These are phyloP conservation scores for Mythimna ferrago DNA, from an alignment of 2,888 invertebrate species.

Conservation along the genomic window DNA sequence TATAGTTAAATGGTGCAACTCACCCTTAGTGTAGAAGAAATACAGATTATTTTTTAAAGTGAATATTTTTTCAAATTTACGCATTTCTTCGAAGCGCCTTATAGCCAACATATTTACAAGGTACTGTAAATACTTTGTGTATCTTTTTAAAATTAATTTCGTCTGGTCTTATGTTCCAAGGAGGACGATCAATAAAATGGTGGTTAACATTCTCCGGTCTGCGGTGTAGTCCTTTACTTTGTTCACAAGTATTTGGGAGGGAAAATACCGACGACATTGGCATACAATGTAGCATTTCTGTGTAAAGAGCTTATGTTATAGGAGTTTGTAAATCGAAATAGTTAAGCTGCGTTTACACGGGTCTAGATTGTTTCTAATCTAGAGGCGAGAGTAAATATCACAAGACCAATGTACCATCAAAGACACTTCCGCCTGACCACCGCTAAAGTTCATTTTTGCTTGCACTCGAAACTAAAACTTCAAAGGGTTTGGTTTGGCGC, in stretches of 20 bases:
- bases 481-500: no score
- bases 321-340: slow-evolving; percentile 11
- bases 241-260: background rate
- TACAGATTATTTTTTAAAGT: no score
- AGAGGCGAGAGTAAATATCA: background rate
- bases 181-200: background rate
- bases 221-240: background rate
- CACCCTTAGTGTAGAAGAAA: no score
- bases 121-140: no score
- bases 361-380: background rate
- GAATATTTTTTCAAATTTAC: no score
- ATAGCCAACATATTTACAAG: no score
- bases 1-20: no score
- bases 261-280: background rate
- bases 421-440: no score
- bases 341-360: background rate
- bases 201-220: background rate
- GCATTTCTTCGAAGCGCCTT: no score
- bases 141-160: background rate
- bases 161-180: background rate
- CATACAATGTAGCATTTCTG: slow-evolving; percentile 1
- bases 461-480: no score
- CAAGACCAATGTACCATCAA: background rate
- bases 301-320: background rate
- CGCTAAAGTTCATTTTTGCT: no score